Base-by-base conservation (phyloP, 2,888 invertebrate species). In the Zelleria hepariella region DNA sequence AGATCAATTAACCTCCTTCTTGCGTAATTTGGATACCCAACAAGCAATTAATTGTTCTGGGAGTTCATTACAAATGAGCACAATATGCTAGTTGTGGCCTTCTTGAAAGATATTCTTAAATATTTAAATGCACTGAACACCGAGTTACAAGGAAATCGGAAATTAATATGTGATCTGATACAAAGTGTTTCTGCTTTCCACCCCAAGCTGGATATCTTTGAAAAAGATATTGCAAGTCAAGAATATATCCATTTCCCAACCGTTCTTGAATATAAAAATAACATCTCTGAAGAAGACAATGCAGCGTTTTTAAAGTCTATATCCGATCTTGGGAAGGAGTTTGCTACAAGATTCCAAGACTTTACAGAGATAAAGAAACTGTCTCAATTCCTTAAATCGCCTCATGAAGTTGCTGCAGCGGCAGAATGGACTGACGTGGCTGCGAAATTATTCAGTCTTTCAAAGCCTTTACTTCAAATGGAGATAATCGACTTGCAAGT, bases 211-310 rank as follows among this genome's bases (percentile, higher is more conserved):
- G 62, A 64, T 67, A 63, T 63, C 62, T 64, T 66, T 62, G 63
- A 62, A 64, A 66, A 64, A 64, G 63, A 58, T 61, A 58, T 65
- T 58, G 63, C 63, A 61, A 65, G 58, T 60, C 65, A 64, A 64
- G 63, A 66, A 65, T 65, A 65, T 60, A 55, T 59, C 63, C 60
- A 68, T 64, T 68, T 68, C 62, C 66, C 65, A 62, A 66, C 65
- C 65, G 61, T 69, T 69, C 65, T 69, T 53, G 62, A 64, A 66
- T 67, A 62, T 65, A 67, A 64, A 51, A 66, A 66, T 60, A 59
- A 64, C 59, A 66, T 66, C 61, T 66, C 64, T 67, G 67, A 67
- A 69, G 65, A 67, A 70, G 66, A 68, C 61, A 57, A 62, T 68
- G 64, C 63, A 66, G 64, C 66, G 61, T 65, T 68, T 66, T 42